These are phyloP conservation scores for Etia nguti DNA, from an alignment of 2,113 vertebrate genomes.

Conservation along the genomic window DNA sequence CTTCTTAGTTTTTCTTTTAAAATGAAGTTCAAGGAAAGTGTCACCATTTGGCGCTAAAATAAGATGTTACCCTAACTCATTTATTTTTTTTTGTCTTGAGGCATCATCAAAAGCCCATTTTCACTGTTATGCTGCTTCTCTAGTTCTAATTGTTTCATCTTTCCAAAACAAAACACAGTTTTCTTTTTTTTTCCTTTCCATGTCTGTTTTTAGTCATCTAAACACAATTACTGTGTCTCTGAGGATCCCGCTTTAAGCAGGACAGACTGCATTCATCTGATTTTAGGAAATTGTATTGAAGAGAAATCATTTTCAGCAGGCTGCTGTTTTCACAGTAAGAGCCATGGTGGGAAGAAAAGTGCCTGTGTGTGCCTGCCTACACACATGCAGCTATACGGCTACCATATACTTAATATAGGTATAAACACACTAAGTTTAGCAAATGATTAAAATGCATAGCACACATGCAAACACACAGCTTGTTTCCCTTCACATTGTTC, in stretches of 20 bases:
- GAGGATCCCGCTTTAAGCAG: neutral
- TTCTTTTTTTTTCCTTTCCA: conserved; percentile 21
- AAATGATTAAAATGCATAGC: neutral
- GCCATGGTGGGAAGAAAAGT: neutral
- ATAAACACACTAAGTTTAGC: neutral
- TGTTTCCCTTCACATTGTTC: conserved; percentile 14
- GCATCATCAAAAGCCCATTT: conserved; percentile 14
- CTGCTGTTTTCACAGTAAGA: neutral
- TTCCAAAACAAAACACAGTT: neutral
- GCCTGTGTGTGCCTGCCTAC: neutral
- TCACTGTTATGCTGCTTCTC: neutral
- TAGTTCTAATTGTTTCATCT: conserved; percentile 21
- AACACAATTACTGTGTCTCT: conserved; percentile 21
- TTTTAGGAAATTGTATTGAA: neutral
- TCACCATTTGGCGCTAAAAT: neutral
- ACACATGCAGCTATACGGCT: neutral
- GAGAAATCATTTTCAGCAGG: neutral
- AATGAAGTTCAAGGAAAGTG: neutral
- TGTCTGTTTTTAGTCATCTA: conserved; percentile 34
- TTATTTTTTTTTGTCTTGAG: conserved; percentile 6
- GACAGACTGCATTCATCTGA: neutral
- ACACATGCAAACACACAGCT: neutral
- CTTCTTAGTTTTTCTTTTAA: neutral
- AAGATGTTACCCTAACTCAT: neutral
- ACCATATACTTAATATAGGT: neutral